Evolutionary conservation across 92 coral and sea anemone genomes (phyloP), one percentile per base, ranked within the genome.

Genomic region (Nematostella vectensis): DNA sequence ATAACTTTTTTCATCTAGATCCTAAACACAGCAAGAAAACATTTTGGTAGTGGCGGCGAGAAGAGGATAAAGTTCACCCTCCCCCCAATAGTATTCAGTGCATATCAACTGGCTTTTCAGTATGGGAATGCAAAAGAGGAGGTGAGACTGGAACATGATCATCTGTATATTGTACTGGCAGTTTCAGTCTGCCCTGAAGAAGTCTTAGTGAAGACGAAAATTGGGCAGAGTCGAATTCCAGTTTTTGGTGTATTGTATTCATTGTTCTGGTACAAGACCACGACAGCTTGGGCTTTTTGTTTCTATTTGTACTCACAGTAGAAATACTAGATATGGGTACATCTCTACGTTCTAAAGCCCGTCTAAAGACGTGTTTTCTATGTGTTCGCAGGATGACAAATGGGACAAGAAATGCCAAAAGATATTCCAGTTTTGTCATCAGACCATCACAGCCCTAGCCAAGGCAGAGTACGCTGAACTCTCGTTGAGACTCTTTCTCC

Each of bases 331-430:
- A n/a, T n/a, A n/a, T n/a, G n/a, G n/a, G n/a, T n/a, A n/a, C n/a
- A n/a, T n/a, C n/a, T n/a, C n/a, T n/a, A n/a, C n/a, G n/a, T n/a
- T n/a, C n/a, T n/a, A n/a, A n/a, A n/a, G n/a, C n/a, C n/a, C n/a
- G n/a, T n/a, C n/a, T 20, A 0, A 48, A 3, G 55, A 29, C 15
- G 40, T 33, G 40, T 33, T 33, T 27, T 61, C 22, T 39, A 28
- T 42, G 15, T 15, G 13, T 70, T 45, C 27, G 3, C 59, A 93
- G 99, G 99, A 93, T 54, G 99, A 93, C 28, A 93, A 93, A 73
- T 93, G 99, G 99, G 95, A 93, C 72, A 93, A 93, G 58, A 93
- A 93, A 53, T 93, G 99, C 29, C 96, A 93, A 65, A 93, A 93
- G 68, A 93, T 93, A 36, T 93, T 93, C 82, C 99, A 93, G 82